These are phyloP conservation scores for Gallinago solitaria DNA, from an alignment of 2,797 vertebrate genomes.

Conservation along the genomic window DNA sequence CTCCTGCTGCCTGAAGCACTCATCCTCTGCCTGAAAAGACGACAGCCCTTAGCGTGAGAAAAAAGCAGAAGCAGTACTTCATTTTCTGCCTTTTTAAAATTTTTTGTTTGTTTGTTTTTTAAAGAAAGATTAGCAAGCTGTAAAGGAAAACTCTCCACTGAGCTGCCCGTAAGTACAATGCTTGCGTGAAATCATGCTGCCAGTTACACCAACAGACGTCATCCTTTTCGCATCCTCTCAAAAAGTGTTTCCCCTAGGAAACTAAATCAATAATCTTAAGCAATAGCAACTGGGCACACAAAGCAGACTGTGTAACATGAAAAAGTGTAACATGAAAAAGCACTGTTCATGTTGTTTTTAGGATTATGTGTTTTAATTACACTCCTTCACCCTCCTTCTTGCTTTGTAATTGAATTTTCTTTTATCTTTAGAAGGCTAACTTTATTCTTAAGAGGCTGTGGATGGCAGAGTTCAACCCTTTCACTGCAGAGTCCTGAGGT, in stretches of 20 bases:
- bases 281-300: conserved; percentile 6
- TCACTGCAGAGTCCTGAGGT: not conserved
- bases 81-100: not conserved
- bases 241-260: conserved; percentile 34
- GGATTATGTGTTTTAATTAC: conserved; percentile 60
- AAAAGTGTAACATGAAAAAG: conserved; percentile 19
- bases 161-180: not conserved
- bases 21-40: not conserved
- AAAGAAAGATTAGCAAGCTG: not conserved
- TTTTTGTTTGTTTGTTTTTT: not conserved
- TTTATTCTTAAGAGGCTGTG: conserved; percentile 19
- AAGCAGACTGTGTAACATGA: no score
- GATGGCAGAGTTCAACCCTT: conserved; percentile 21
- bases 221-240: not conserved
- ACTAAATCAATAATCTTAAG: conserved; percentile 42
- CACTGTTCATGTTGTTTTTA: not conserved
- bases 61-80: not conserved
- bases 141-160: not conserved
- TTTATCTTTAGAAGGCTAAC: conserved; percentile 38
- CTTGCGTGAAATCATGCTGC: not conserved
- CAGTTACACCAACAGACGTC: not conserved
- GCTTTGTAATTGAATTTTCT: conserved; percentile 51
- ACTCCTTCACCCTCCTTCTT: not conserved
- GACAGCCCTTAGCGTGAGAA: not conserved
- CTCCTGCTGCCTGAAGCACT: not conserved